A percentile compares a stretch with the other conserved stretches of the same genome.
Conservation (phyloP, 1,140 invertebrate genomes). For the Patella vulgata region DNA sequence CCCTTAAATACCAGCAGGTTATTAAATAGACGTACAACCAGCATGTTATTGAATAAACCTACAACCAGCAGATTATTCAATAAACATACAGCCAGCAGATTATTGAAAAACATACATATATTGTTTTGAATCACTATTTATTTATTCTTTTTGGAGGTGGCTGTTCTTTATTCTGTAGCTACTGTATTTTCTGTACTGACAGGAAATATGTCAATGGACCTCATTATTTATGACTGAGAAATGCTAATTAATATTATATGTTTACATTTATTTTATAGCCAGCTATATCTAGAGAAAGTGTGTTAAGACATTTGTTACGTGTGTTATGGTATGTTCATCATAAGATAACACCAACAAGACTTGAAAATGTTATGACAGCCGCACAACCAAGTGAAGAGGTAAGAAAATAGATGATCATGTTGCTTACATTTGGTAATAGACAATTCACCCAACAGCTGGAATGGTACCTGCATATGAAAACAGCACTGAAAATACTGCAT, state of each 20-base stretch:
- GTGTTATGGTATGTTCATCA: conserved; percentile 91
- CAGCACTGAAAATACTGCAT: background rate
- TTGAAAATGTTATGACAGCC: conserved; percentile 43
- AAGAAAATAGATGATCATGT: conserved; percentile 17
- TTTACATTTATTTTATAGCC: conserved; percentile 62
- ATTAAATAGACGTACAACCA: no score
- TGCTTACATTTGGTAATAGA: background rate
- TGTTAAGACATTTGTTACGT: conserved; percentile 91
- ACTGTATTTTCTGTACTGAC: no score
- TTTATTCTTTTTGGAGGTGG: no score
- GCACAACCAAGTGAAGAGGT: conserved; percentile 55
- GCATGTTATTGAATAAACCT: no score
- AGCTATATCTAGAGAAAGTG: conserved; percentile 87
- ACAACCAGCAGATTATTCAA: no score
- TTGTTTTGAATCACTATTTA: no score
- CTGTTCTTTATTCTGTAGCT: no score
- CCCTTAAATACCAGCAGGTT: no score
- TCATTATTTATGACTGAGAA: no score
- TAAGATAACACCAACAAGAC: conserved; percentile 76
- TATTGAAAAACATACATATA: no score
- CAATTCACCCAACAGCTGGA: background rate
- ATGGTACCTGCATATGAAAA: background rate
- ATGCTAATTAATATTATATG: background rate
- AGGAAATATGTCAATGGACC: no score
- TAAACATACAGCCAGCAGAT: no score